These are phyloP conservation scores for Ciconia boyciana DNA, from an alignment of 2,113 vertebrate genomes.

Conservation along the genomic window DNA sequence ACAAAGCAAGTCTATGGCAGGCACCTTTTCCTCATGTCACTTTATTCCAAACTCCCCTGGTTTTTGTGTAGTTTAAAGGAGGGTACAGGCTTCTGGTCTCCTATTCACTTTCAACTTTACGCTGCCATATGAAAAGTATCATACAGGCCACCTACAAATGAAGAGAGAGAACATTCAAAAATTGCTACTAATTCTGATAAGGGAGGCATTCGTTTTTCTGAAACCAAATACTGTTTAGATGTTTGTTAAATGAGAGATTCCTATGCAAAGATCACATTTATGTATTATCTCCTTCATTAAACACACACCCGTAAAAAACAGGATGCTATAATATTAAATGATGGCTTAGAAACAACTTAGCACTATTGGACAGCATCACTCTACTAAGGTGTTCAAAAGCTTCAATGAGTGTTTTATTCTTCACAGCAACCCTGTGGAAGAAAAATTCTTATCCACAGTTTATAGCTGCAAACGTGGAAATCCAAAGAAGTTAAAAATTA, in stretches of 20 bases:
- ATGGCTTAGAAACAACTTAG: background rate
- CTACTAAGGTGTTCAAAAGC: background rate
- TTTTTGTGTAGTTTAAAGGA: background rate
- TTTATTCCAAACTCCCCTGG: background rate
- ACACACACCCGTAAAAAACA: background rate
- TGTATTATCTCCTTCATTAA: background rate
- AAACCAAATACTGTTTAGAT: background rate
- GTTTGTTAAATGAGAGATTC: background rate
- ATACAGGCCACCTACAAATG: background rate
- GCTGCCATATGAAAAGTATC: background rate
- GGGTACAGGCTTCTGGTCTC: background rate
- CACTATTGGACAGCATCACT: background rate
- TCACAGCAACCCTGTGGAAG: background rate
- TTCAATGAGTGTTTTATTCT: background rate
- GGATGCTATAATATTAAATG: background rate
- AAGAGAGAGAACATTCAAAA: background rate
- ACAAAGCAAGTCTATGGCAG: background rate
- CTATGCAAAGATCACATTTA: background rate
- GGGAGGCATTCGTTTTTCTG: background rate
- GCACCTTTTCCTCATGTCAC: background rate
- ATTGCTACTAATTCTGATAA: background rate
- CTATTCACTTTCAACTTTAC: background rate
- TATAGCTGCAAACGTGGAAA: background rate
- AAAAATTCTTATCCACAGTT: background rate
- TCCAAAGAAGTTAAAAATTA: background rate